Conservation (phyloP, 1,140 invertebrate species). For the Bombus waltoni region DNA sequence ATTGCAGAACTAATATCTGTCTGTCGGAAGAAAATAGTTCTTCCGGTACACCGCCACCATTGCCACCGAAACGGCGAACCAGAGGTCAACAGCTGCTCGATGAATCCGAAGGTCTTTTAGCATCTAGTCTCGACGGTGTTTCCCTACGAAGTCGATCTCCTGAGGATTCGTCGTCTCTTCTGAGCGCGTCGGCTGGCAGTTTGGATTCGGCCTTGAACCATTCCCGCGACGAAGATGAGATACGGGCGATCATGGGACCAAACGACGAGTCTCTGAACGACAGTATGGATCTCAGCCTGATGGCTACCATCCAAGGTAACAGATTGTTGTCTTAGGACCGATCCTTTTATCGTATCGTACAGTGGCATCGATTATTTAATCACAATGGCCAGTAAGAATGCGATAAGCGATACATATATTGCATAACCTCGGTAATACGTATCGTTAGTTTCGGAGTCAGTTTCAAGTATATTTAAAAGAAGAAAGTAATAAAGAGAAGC, state of each 20-base stretch:
- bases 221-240: constrained; percentile 89
- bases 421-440: too few relatives aligned
- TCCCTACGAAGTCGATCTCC: constrained; percentile 86
- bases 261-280: constrained; percentile 82
- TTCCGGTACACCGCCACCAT: constrained; percentile 84
- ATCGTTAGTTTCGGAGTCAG: too few relatives aligned
- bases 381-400: too few relatives aligned
- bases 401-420: too few relatives aligned
- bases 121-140: constrained; percentile 85
- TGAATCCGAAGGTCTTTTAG: constrained; percentile 82
- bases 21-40: constrained; percentile 78
- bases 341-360: neutral
- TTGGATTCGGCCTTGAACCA: constrained; percentile 93
- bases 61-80: constrained; percentile 89
- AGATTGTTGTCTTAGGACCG: neutral
- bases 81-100: constrained; percentile 82
- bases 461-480: too few relatives aligned
- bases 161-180: constrained; percentile 87
- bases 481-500: too few relatives aligned
- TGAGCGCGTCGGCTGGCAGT: constrained; percentile 90
- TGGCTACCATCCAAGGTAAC: constrained; percentile 81
- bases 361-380: too few relatives aligned
- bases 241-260: constrained; percentile 85
- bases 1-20: constrained; percentile 74
- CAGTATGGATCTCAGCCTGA: constrained; percentile 81